These are phyloP conservation scores for Mus spretus DNA, from an alignment of 2,797 vertebrate species.

Conservation along the genomic window DNA sequence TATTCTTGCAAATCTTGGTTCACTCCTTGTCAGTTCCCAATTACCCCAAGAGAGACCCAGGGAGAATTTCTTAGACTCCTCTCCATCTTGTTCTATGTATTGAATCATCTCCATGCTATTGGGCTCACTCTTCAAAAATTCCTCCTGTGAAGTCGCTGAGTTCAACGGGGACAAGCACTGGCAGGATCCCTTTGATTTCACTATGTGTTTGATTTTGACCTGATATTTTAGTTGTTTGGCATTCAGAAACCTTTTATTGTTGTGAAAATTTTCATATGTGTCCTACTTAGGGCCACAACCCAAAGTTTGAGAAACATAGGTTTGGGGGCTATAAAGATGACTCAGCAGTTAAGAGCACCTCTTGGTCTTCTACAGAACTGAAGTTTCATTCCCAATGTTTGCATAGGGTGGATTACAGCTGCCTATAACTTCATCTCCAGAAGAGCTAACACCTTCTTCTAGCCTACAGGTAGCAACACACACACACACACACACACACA, in stretches of 20 bases:
- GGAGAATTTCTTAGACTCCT: background rate
- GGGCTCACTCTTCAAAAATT: too few species aligned
- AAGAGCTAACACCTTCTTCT: background rate
- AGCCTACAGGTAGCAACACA: background rate
- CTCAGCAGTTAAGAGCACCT: background rate
- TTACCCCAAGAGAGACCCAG: background rate
- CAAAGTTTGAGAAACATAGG: background rate
- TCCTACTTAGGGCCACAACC: background rate
- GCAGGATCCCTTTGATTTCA: background rate
- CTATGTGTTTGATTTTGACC: background rate
- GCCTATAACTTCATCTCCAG: background rate
- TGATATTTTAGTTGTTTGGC: background rate
- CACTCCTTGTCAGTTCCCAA: background rate
- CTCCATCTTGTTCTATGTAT: background rate
- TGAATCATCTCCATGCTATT: too few species aligned
- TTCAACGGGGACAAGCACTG: background rate
- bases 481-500: too few species aligned
- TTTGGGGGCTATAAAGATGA: background rate
- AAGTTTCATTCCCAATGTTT: background rate
- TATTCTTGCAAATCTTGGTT: background rate
- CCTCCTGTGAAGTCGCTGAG: background rate
- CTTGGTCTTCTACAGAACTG: background rate
- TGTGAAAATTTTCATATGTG: background rate
- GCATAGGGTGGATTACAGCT: background rate
- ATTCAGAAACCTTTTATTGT: background rate